Evolutionary conservation across 1,140 invertebrate species (phyloP), one percentile per base, ranked within the genome.

Genomic region (Pomacea maculata): DNA sequence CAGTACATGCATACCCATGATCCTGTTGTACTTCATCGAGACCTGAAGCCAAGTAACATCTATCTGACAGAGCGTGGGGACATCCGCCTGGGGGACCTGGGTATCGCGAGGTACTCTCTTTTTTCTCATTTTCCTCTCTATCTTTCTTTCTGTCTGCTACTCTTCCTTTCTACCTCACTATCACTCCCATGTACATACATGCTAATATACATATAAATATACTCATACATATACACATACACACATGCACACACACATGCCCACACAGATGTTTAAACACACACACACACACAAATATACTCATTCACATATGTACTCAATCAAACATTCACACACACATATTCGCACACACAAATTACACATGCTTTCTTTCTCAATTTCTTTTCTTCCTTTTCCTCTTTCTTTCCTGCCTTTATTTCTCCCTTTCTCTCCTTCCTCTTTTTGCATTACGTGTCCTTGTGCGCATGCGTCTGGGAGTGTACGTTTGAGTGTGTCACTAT

Each of bases 41-140:
- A 84, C 65, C 70, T 84, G 55, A 84, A 84, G 55, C 80, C 83
- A 21, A 55, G 79, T 61, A 84, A 84, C 63, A 84, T 84, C 68
- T 81, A 82, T 34, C 34, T 84, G 52, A 82, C 78, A 19, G 71
- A 45, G 7, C 55, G 61, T 5, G 70, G 72, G 19, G 71, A 74
- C 57, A 54, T 84, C 21, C 78, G 81, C 57, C 67, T 84, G 68
- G 83, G 80, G 12, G 83, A 84, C 57, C 74, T 84, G 9, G 83
- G 84, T 10, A 61, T 83, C 14, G 82, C 80, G 19, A 82, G 78
- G 79, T 82, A 52, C 68, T 65, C 15, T 45, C 74, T 61, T 61
- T 17, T 61, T 61, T 61, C 57, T 17, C 57, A 1, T 17, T 17
- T 1, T 17, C 57, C 57, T 61, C 3, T 61, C 57, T 61, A 2